Evolutionary conservation across 2,797 vertebrate species (phyloP), one percentile per base, ranked within the genome.

Genomic region (Pangasius macronema): DNA sequence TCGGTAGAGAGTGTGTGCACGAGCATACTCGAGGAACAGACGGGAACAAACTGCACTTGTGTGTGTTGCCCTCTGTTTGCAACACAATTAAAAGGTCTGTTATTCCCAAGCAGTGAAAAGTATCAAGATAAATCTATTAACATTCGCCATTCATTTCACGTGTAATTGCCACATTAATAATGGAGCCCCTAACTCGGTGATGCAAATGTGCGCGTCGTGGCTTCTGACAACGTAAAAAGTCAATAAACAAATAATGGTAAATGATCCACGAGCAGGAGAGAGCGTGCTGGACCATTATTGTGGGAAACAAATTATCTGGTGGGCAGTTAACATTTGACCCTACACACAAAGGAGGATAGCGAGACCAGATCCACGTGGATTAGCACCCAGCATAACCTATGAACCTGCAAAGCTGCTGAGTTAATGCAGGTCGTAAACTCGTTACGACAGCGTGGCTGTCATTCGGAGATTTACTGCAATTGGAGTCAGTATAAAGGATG

Each of bases 151-250:
- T 90, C 85, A 72, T 91, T 89, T 89, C 83, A 67, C 83, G 65
- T 90, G 83, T 90, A 91, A 90, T 89, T 90, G 89, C 85, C 51
- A 67, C 88, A 91, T 91, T 91, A 90, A 90, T 91, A 91, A 89
- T n/a, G 82, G 61, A 6, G 49, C 85, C 53, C 57, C 84, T 85
- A 67, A 85, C 39, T 89, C 57, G 73, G 75, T 61, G 73, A 90
- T 89, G 90, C 89, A 88, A 89, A 90, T 88, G 87, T 46, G n/a
- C 59, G 67, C 55, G 46, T 86, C 30, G 87, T 79, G 72, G 88
- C 89, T 89, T 87, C 88, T 81, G 89, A 89, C 86, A 72, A 70
- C 85, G 72, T 86, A 89, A 87, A 84, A 86, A 86, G 87, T 90
- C 89, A 87, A 89, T 90, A 88, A 89, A 90, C 89, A 90, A 91